Base-by-base conservation (phyloP, 2,113 vertebrate genomes). In the Dermatemys mawii region DNA sequence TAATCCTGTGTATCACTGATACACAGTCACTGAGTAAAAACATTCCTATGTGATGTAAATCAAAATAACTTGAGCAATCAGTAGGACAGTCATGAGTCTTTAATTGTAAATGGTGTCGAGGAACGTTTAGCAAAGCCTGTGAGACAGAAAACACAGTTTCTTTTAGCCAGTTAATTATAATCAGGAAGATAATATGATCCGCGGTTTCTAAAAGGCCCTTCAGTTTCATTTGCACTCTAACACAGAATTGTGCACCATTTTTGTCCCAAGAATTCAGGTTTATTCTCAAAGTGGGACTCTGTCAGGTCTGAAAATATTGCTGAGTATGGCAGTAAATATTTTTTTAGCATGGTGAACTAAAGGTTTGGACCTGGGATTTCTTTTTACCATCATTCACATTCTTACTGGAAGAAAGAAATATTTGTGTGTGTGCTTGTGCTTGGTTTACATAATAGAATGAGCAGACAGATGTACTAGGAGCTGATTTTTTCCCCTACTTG, bases 371-470 rank as follows among this genome's bases (percentile, higher is more conserved):
- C 84, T 46, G 46, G 6, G 48, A 35, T 6, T 90, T 5, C 35
- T 8, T 90, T 73, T 54, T 80, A 91, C 51, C 78, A 82, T 49
- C 32, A 78, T 78, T 83, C 53, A 82, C 79, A 51, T 78, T 78
- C 41, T 41, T 75, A 75, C 11, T 92, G 78, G 46, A 91, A 81
- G 32, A 75, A 73, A 57, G 46, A 83, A 83, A 86, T 81, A 86
- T 93, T 90, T 54, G 48, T 93, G 87, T 50, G 29, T 88, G 48
- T 90, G 78, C 50, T 53, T 17, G 82, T 63, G 83, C 41, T 21
- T 38, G 80, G 84, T 96, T 93, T 89, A 90, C 57, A 57, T 83
- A 87, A 67, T 60, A 88, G 83, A 84, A 79, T 82, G 32, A 89
- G 41, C 79, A 81, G 57, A 35, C 79, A 76, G 54, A 82, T 89